These are phyloP conservation scores for Smutsia gigantea DNA, from an alignment of 2,797 vertebrate species.

Conservation along the genomic window DNA sequence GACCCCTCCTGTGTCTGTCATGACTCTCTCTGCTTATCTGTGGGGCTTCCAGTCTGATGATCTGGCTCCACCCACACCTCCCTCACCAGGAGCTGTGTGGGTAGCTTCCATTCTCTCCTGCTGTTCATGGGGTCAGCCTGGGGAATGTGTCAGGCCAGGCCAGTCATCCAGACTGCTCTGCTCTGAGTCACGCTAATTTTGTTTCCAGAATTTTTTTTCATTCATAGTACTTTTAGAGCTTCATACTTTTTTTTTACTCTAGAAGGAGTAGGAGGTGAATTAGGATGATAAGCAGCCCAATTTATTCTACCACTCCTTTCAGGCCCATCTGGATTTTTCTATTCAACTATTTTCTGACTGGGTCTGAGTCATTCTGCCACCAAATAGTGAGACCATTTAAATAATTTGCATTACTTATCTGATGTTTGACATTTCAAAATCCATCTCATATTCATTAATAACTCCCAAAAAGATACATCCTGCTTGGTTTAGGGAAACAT, in stretches of 20 bases:
- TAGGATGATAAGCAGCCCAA: neutral
- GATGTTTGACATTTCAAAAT: constrained; percentile 46
- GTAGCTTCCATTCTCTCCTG: neutral
- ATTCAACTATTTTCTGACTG: constrained; percentile 52
- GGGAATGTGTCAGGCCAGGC: neutral
- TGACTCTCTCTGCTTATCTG: neutral
- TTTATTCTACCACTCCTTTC: neutral
- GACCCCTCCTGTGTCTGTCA: neutral
- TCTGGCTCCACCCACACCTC: neutral
- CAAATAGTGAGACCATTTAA: constrained; percentile 34
- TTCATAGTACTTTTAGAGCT: neutral
- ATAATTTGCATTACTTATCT: constrained; percentile 30
- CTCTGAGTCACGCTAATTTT: constrained; percentile 30
- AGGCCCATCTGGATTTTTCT: constrained; percentile 44
- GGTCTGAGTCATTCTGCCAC: constrained; percentile 34
- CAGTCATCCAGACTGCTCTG: neutral
- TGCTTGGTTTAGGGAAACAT: neutral
- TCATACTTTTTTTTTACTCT: neutral
- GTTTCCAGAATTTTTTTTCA: constrained; percentile 1
- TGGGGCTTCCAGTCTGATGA: neutral
- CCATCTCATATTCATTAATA: neutral
- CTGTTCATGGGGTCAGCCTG: neutral
- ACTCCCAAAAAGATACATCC: neutral
- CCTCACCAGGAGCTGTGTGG: neutral
- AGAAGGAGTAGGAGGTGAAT: constrained; percentile 48